Base-by-base conservation (phyloP, 2,797 vertebrate species). In the Microctenopoma steveboyesi region DNA sequence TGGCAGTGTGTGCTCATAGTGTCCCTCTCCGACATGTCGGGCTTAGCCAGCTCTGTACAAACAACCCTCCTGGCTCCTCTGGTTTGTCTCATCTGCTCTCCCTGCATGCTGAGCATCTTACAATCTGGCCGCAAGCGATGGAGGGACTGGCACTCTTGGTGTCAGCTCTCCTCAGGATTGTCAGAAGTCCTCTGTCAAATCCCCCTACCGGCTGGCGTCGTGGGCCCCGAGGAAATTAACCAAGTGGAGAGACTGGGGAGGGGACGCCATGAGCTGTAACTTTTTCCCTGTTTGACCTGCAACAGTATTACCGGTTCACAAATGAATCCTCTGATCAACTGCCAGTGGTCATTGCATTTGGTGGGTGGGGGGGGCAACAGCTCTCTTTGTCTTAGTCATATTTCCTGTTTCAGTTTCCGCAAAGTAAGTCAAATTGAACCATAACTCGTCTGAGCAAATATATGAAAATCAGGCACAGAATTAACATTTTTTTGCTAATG, bases 121-220 rank as follows among this genome's bases (percentile, higher is more conserved):
- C 90, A 90, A 86, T 91, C 80, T 92, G 87, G 85, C 90, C 84
- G 75, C 85, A 12, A 88, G 92, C 86, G 51, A 85, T 78, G 83
- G 82, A 81, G 78, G 66, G 77, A 69, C 88, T 75, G 68, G 73
- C 62, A 69, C 81, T 86, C 78, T 81, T 43, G 33, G 81, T 88
- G 88, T 87, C 79, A 87, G 81, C 80, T 88, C 88, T 89, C 88
- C 87, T 88, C 82, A 73, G 84, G 85, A 88, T 89, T 92, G 84
- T 91, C 87, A 88, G 82, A 86, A 89, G 85, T 89, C 86, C 85
- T 89, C 88, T 81, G 85, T 91, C 88, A 90, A 88, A 89, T 89
- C 78, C 76, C 78, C 82, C 82, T 66, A 68, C 84, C 63, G 80
- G 88, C 88, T 84, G 86, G 78, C 78, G 82, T 85, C 60, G 88